Evolutionary conservation across 1,140 invertebrate genomes (phyloP).

Genomic region (Trichoplusia ni): DNA sequence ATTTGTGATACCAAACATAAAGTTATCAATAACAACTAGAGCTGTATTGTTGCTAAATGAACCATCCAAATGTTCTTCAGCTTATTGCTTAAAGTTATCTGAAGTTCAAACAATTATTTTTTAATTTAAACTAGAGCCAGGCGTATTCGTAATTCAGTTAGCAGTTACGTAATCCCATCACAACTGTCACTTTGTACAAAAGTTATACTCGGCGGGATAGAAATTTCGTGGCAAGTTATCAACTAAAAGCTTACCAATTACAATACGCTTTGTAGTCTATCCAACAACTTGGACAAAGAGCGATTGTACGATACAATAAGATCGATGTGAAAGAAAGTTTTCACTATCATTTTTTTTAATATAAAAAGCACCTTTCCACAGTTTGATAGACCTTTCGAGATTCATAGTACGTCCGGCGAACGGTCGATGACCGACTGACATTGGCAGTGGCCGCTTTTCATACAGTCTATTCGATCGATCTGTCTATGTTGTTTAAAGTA

Average conservation of each 20-base stretch:
- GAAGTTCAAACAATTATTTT: too few relatives aligned
- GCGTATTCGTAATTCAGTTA: too few relatives aligned
- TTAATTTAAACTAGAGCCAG: too few relatives aligned
- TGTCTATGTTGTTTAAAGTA: constrained; percentile 1
- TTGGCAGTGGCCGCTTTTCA: constrained; percentile 23
- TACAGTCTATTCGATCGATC: constrained; percentile 2
- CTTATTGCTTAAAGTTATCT: too few relatives aligned
- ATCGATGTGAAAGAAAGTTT: constrained; percentile 14
- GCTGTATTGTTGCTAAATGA: too few relatives aligned
- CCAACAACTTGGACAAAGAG: background rate
- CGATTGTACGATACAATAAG: background rate
- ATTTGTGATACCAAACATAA: too few relatives aligned
- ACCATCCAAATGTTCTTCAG: too few relatives aligned
- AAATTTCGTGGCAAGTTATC: background rate
- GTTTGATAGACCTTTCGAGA: background rate
- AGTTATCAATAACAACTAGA: too few relatives aligned
- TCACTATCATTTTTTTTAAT: constrained; percentile 16
- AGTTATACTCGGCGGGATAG: too few relatives aligned
- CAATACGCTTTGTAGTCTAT: background rate
- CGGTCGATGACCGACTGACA: constrained; percentile 25
- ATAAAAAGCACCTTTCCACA: constrained; percentile 23
- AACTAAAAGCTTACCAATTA: background rate
- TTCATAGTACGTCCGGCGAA: background rate
- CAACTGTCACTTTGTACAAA: too few relatives aligned
- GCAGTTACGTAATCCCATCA: too few relatives aligned